These are phyloP conservation scores for Sinocyclocheilus maitianheensis DNA, from an alignment of 2,113 vertebrate species.

Conservation along the genomic window DNA sequence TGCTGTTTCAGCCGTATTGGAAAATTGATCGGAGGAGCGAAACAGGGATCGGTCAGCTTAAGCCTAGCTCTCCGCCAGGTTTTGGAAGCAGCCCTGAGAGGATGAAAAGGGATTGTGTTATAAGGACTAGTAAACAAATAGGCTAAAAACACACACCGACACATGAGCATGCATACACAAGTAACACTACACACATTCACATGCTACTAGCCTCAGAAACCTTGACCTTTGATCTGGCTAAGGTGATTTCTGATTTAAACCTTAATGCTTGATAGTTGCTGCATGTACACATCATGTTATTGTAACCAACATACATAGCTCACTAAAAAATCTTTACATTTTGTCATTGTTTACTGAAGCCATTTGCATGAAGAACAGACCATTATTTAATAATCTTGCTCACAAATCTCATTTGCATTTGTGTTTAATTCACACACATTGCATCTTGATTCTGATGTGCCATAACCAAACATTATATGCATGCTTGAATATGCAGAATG, in stretches of 20 bases:
- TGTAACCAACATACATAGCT: neutral
- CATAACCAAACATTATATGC: neutral
- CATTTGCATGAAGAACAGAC: neutral
- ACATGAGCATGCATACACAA: neutral
- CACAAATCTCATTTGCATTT: neutral
- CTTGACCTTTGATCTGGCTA: neutral
- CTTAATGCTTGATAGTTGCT: neutral
- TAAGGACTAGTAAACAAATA: neutral
- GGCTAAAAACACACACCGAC: neutral
- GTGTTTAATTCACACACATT: neutral
- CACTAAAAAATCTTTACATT: neutral
- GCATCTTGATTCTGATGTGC: neutral
- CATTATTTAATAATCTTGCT: neutral
- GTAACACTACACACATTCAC: neutral
- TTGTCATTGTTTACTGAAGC: neutral
- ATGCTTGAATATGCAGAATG: neutral
- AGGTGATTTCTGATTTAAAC: neutral
- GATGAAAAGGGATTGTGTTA: slow-evolving; percentile 22
- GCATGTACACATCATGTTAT: neutral
- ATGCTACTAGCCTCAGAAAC: neutral
- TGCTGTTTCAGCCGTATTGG: slow-evolving; percentile 33
- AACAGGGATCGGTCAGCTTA: slow-evolving; percentile 4
- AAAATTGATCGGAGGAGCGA: neutral
- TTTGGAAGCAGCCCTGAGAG: neutral
- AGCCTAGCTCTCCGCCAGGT: neutral